A percentile compares a stretch with the other conserved stretches of the same genome.
Evolutionary conservation across 2,113 vertebrate genomes (phyloP).

Genomic region (Albula goreensis): DNA sequence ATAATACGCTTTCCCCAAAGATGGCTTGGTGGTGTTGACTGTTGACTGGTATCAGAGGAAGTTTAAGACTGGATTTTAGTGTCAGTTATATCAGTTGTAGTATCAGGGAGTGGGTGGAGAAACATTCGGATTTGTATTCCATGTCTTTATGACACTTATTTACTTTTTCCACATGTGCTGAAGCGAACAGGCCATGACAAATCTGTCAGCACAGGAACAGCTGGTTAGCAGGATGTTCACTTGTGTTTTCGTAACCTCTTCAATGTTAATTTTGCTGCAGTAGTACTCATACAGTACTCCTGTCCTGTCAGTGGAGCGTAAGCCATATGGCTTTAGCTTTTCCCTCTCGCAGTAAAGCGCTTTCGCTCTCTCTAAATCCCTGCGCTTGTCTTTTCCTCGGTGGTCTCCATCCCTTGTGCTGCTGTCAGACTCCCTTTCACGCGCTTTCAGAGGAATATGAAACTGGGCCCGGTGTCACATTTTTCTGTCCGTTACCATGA

Average conservation of each 20-base stretch:
- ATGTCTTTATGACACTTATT: too few species aligned
- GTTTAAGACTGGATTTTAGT: not conserved
- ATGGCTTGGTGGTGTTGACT: too few species aligned
- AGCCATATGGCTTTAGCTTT: not conserved
- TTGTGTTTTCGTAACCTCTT: not conserved
- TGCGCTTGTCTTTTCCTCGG: not conserved
- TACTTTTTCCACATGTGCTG: too few species aligned
- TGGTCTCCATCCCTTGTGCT: not conserved
- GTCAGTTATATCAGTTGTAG: too few species aligned
- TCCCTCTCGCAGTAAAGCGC: not conserved
- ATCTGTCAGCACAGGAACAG: not conserved
- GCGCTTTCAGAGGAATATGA: conserved; percentile 11
- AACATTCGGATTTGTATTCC: too few species aligned
- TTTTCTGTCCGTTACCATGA: conserved; percentile 60
- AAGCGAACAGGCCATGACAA: not conserved
- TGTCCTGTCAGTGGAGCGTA: too few species aligned
- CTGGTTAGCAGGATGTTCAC: too few species aligned
- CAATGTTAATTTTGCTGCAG: not conserved
- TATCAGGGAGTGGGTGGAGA: too few species aligned
- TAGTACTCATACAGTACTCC: not conserved
- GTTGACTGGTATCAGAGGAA: too few species aligned
- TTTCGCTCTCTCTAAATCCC: not conserved
- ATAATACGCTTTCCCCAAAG: too few species aligned
- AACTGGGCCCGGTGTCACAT: conserved; percentile 53
- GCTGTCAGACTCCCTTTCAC: not conserved